Conservation (phyloP, 2,797 vertebrate species). For the Platyrinchus mystaceus region DNA sequence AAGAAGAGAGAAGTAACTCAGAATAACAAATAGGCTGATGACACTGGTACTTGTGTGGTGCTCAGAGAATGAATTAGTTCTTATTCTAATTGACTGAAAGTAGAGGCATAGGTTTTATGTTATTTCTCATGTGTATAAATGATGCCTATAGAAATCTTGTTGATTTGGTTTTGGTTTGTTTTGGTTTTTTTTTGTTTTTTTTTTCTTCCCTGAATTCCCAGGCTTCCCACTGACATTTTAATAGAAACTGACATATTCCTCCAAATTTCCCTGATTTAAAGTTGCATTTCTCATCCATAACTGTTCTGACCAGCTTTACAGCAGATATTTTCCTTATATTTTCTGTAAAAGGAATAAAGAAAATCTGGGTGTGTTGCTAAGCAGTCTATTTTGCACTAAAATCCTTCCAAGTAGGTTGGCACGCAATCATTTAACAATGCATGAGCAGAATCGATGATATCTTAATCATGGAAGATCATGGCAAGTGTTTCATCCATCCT, state of each 20-base stretch:
- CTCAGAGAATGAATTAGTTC: neutral
- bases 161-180: neutral
- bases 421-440: rapidly evolving
- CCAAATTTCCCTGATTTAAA: neutral
- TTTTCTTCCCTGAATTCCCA: neutral
- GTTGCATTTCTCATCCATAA: neutral
- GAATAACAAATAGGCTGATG: neutral
- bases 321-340: neutral
- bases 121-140: neutral
- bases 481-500: neutral
- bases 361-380: neutral
- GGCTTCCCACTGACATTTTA: neutral
- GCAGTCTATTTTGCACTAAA: neutral
- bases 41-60: neutral
- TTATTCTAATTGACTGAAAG: neutral
- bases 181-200: too few relatives aligned
- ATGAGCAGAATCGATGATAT: neutral
- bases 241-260: neutral
- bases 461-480: neutral
- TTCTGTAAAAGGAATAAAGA: neutral
- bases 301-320: neutral
- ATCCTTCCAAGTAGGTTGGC: neutral
- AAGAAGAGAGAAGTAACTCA: neutral
- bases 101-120: neutral
- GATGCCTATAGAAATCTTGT: neutral